Percentiles rank a stretch among this genome's conserved stretches.
phyloP scores from a whole-genome alignment of 2,797 vertebrate genomes.

The Takifugu ocellatus region DNA sequence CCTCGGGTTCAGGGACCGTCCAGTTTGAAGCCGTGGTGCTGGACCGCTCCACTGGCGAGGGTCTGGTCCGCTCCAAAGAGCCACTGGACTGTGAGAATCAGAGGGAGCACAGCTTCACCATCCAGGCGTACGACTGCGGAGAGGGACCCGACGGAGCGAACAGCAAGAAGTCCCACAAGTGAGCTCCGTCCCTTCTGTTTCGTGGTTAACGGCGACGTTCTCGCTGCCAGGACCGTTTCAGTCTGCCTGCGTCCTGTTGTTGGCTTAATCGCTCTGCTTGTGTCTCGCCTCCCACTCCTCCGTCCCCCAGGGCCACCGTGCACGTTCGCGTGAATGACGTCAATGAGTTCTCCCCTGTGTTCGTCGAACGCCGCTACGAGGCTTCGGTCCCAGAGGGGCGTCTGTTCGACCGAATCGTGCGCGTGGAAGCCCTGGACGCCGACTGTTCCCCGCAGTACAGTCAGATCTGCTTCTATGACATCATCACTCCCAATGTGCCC shows the following conservation, averaged over 20 bases:
- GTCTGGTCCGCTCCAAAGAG: constrained; percentile 93
- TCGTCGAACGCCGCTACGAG: constrained; percentile 90
- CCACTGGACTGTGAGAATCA: constrained; percentile 96
- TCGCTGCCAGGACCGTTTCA: background rate
- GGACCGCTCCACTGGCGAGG: constrained; percentile 95
- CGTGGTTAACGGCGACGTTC: background rate
- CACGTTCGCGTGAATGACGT: constrained; percentile 96
- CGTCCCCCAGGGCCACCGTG: constrained; percentile 85
- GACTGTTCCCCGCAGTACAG: constrained; percentile 99
- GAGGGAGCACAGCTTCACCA: constrained; percentile 96
- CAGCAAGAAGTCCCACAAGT: constrained; percentile 99
- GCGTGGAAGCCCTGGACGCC: constrained; percentile 93
- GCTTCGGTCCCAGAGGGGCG: constrained; percentile 93
- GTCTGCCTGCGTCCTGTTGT: constrained; percentile 17
- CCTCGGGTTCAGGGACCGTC: constrained; percentile 77
- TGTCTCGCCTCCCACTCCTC: constrained; percentile 17
- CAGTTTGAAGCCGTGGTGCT: constrained; percentile 97
- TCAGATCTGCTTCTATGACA: constrained; percentile 99
- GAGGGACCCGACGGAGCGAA: constrained; percentile 93
- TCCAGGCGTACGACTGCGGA: constrained; percentile 98
- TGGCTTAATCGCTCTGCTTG: constrained; percentile 11
- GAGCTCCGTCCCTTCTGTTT: constrained; percentile 17
- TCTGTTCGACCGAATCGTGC: constrained; percentile 90
- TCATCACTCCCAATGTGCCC: constrained; percentile 94
- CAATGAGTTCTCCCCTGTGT: constrained; percentile 97